These are phyloP conservation scores for Microchrysa polita DNA, from an alignment of 2,888 invertebrate genomes.

Conservation along the genomic window DNA sequence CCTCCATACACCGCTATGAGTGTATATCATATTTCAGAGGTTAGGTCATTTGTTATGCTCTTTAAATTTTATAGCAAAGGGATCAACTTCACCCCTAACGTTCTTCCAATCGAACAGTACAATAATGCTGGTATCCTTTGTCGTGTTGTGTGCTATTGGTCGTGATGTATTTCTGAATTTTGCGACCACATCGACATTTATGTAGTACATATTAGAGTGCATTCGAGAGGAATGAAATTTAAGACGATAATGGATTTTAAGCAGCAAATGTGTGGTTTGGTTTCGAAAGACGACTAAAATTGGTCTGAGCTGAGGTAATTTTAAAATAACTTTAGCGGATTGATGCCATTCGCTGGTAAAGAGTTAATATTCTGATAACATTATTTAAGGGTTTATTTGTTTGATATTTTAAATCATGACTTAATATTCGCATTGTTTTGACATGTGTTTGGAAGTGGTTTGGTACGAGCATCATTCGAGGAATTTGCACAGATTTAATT, in stretches of 20 bases:
- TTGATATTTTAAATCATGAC: no score
- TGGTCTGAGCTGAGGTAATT: constrained; percentile 5
- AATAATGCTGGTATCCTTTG: neutral
- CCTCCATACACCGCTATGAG: no score
- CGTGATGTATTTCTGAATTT: neutral
- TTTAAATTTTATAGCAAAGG: neutral
- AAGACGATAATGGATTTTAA: constrained; percentile 46
- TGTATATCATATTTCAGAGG: neutral
- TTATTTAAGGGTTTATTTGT: no score
- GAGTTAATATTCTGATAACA: no score
- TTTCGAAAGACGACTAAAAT: neutral
- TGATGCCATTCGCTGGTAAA: neutral
- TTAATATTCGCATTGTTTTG: no score
- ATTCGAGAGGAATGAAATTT: constrained; percentile 32
- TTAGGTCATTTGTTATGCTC: constrained; percentile 12
- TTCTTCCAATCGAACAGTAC: neutral
- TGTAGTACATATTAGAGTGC: neutral
- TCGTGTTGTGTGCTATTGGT: no score
- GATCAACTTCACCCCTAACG: neutral
- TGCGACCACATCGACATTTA: neutral
- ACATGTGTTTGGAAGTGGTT: no score
- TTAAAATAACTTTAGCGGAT: neutral
- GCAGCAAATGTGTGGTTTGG: no score
- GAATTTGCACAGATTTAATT: no score
- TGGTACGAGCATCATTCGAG: no score